phyloP scores from a whole-genome alignment of 2,113 vertebrate genomes.

The Etheostoma cragini region DNA sequence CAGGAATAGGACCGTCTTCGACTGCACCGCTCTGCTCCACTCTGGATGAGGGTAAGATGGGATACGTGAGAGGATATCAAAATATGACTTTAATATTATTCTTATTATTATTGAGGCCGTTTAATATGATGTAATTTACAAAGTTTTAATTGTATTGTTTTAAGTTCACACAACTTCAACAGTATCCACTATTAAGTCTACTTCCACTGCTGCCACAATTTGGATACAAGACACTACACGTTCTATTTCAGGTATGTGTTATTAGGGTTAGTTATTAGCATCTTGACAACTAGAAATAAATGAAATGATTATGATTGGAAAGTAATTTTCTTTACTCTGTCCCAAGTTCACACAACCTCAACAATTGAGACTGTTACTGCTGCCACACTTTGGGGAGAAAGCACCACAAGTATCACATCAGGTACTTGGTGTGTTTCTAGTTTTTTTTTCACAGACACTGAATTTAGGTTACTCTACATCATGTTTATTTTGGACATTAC shows the following conservation, averaged over 20 bases:
- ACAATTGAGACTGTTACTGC: neutral
- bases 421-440: constrained; percentile 28
- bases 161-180: constrained; percentile 49
- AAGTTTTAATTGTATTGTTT: constrained; percentile 1
- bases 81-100: neutral
- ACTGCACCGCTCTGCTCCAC: constrained; percentile 64
- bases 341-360: constrained; percentile 27
- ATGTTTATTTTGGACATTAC: neutral
- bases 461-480: neutral
- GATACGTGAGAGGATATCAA: neutral
- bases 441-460: neutral
- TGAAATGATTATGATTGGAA: neutral
- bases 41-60: constrained; percentile 61
- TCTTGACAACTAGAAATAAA: neutral
- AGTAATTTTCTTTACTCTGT: neutral
- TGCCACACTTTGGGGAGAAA: constrained; percentile 41
- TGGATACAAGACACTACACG: neutral
- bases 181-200: neutral
- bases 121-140: neutral
- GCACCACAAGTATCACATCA: constrained; percentile 11
- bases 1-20: constrained; percentile 64
- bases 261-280: neutral
- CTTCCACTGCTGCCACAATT: constrained; percentile 27
- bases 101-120: neutral
- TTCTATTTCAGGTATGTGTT: constrained; percentile 35